Percentiles rank a stretch among this genome's conserved stretches.
Evolutionary conservation across 2,113 vertebrate genomes (phyloP).

Genomic region (Heterotis niloticus): DNA sequence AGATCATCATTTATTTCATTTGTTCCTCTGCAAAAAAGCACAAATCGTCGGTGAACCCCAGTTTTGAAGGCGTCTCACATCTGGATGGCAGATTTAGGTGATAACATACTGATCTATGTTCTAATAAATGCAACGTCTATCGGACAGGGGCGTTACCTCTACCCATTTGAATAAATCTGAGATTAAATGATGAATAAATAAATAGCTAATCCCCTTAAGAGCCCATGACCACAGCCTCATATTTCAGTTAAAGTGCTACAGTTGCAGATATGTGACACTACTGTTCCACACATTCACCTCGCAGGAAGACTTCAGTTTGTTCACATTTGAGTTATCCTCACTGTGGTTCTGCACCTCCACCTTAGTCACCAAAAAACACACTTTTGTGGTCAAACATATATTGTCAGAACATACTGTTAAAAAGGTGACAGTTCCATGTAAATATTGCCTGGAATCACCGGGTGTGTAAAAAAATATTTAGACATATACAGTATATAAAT

Average conservation of each 20-base stretch:
- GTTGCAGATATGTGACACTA: not conserved
- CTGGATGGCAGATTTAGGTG: not conserved
- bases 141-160: not conserved
- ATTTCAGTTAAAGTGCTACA: not conserved
- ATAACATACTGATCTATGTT: not conserved
- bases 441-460: too few relatives aligned
- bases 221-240: not conserved
- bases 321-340: too few relatives aligned
- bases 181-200: conserved; percentile 5
- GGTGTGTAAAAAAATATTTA: too few relatives aligned
- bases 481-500: too few relatives aligned
- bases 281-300: not conserved
- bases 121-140: not conserved
- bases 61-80: not conserved
- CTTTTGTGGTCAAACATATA: too few relatives aligned
- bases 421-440: too few relatives aligned
- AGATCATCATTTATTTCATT: not conserved
- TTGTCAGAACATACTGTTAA: too few relatives aligned
- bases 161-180: not conserved
- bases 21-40: conserved; percentile 1
- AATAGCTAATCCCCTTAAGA: conserved; percentile 11
- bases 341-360: too few relatives aligned
- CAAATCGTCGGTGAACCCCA: not conserved
- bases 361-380: too few relatives aligned
- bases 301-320: not conserved